Base-by-base conservation (phyloP, 1,140 invertebrate genomes). In the Myzus persicae region DNA sequence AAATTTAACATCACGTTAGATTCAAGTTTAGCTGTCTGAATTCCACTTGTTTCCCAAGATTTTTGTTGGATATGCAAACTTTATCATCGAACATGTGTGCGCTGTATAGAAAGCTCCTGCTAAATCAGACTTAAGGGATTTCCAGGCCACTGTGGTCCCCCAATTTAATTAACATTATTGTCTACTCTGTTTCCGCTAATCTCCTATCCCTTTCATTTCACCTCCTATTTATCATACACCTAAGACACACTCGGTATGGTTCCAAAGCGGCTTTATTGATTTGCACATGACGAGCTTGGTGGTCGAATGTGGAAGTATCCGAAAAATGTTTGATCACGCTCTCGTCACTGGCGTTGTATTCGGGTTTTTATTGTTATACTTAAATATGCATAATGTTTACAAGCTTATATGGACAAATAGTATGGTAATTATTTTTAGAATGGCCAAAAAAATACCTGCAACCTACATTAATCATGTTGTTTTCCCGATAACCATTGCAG, bases 151-250 rank as follows among this genome's bases (percentile, higher is more conserved):
- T 18, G 24, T n/a, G 38, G 89, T 40, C 31, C 3, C 22, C 20
- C 89, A 67, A 67, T 90, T 67, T 90, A 90, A 90, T 90, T 90
- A 90, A 90, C 54, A 90, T 59, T 90, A 67, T 90, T 67, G 54
- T 44, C 89, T 42, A 67, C 26, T 67, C 5, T 38, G 54, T 40
- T 42, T 42, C 42, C 22, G 3, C 36, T 44, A 42, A 90, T 67
- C 31, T 90, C 9, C 8, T 11, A 44, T 44, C 31, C 42, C 20
- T 24, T 36, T 36, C n/a, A 6, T 46, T 87, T 31, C 22, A 22
- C 20, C 20, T 88, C 8, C 2, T 51, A 18, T 67, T 67, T 67
- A 24, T 36, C n/a, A 26, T 87, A 85, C 18, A 36, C 18, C 42
- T n/a, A 88, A 51, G 46, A 88, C 46, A 48, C n/a, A 38, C 20